Conservation (phyloP, 2,888 invertebrate species). For the Idaea biselata region DNA sequence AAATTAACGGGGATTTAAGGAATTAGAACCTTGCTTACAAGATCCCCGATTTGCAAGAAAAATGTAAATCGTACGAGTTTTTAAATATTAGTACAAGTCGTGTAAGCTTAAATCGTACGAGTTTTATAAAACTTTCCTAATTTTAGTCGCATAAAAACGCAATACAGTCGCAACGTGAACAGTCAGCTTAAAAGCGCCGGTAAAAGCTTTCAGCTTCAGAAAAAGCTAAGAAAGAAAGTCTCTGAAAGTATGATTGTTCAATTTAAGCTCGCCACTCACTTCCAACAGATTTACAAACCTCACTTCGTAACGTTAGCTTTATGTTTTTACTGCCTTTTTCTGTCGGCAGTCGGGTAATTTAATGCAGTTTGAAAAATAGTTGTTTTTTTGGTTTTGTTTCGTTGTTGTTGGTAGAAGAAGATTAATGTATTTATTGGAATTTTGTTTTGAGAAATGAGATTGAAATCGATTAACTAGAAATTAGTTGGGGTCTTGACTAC, state of each 20-base stretch:
- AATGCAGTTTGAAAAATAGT: neutral
- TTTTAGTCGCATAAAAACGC: neutral
- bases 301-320: conserved; percentile 27
- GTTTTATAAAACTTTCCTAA: neutral
- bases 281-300: conserved; percentile 12
- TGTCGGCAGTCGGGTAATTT: neutral
- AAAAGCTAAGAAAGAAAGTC: conserved; percentile 4
- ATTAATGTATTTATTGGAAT: neutral
- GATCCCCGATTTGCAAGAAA: no score
- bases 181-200: conserved; percentile 2
- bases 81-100: no score
- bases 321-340: conserved; percentile 15
- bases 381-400: neutral
- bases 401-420: no score
- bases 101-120: no score
- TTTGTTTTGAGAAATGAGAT: no score
- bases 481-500: no score
- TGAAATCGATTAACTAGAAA: no score
- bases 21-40: no score
- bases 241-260: conserved; percentile 28
- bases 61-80: no score
- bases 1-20: no score
- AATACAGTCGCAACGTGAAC: neutral
- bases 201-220: conserved; percentile 9
- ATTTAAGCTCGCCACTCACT: conserved; percentile 26